These are phyloP conservation scores for Microtus pennsylvanicus DNA, from an alignment of 2,113 vertebrate species.

Conservation along the genomic window DNA sequence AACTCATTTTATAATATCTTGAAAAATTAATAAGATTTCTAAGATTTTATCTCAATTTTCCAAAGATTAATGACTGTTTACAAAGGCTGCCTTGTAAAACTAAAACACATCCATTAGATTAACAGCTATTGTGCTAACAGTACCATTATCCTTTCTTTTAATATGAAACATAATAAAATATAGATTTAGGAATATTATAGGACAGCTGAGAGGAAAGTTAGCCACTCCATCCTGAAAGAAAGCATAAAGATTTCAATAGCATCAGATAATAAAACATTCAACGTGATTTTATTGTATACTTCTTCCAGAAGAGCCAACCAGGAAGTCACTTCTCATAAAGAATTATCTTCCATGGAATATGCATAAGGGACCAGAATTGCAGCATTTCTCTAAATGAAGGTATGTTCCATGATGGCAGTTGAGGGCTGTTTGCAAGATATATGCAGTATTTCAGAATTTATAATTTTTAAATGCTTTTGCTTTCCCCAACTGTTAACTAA, in stretches of 20 bases:
- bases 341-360: conserved; percentile 20
- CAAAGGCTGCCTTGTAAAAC: conserved; percentile 62
- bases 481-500: conserved; percentile 28
- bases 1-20: conserved; percentile 59
- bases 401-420: neutral
- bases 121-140: conserved; percentile 64
- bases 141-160: conserved; percentile 67
- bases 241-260: conserved; percentile 33
- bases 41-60: conserved; percentile 68
- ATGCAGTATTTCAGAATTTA: conserved; percentile 43
- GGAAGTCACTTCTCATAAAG: neutral
- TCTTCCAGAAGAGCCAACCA: conserved; percentile 25
- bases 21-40: conserved; percentile 66
- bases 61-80: conserved; percentile 73
- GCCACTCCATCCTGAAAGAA: conserved; percentile 11
- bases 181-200: conserved; percentile 64
- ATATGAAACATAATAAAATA: conserved; percentile 71
- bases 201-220: conserved; percentile 45
- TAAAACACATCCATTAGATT: conserved; percentile 65
- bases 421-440: neutral
- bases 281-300: conserved; percentile 45
- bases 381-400: conserved; percentile 24
- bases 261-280: conserved; percentile 59
- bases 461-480: neutral
- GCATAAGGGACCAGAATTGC: conserved; percentile 4